Conservation (phyloP, 1,140 invertebrate species). For the Meloidogyne chitwoodi region DNA sequence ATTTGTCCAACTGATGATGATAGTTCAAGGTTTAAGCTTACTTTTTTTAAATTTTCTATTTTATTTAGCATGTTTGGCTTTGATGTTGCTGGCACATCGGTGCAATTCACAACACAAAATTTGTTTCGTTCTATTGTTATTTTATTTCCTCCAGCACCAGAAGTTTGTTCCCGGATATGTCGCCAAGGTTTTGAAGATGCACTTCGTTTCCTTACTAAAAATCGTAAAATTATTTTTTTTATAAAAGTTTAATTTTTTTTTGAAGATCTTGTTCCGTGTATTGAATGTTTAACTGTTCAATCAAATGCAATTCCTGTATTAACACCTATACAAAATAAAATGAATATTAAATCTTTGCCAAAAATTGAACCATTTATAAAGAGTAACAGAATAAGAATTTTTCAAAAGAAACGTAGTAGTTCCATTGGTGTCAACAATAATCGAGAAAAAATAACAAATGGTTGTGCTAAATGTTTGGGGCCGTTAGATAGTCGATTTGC, state of each 20-base stretch:
- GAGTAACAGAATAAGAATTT: constrained; percentile 3
- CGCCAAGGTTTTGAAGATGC: constrained; percentile 96
- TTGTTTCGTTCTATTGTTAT: constrained; percentile 83
- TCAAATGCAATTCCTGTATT: constrained; percentile 31
- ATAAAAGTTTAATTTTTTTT: neutral
- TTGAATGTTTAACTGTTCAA: constrained; percentile 52
- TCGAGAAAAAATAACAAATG: neutral
- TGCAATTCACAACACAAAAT: constrained; percentile 78
- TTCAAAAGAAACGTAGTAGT: neutral
- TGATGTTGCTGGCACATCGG: constrained; percentile 86
- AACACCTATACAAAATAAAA: neutral
- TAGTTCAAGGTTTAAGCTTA: constrained; percentile 49
- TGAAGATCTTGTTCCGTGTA: constrained; percentile 52
- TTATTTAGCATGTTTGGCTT: constrained; percentile 63
- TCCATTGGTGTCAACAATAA: neutral
- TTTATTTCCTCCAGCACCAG: constrained; percentile 86
- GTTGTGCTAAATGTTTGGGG: constrained; percentile 18
- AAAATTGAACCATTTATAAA: neutral
- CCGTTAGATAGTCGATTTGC: neutral
- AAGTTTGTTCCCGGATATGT: constrained; percentile 85
- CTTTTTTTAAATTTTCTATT: neutral
- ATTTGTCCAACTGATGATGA: constrained; percentile 86
- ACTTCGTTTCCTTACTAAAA: constrained; percentile 81
- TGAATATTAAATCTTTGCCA: neutral
- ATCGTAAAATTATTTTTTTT: constrained; percentile 60